These are phyloP conservation scores for Vanessa atalanta DNA, from an alignment of 1,140 invertebrate species.

Conservation along the genomic window DNA sequence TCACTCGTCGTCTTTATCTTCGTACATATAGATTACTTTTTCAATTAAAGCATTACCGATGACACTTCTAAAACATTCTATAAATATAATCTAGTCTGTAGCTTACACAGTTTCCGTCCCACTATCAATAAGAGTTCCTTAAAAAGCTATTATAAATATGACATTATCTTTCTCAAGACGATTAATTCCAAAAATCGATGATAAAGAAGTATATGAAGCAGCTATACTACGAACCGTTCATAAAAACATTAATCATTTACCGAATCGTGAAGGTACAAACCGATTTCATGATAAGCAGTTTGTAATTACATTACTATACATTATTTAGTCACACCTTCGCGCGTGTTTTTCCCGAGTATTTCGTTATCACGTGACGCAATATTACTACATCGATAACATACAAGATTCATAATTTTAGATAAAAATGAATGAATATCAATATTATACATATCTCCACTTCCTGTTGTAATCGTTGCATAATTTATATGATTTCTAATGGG, in stretches of 20 bases:
- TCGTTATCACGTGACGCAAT: slow-evolving; percentile 27
- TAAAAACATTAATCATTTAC: slow-evolving; percentile 1
- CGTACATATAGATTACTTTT: not conserved
- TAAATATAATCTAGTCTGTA: no score
- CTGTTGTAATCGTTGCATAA: slow-evolving; percentile 14
- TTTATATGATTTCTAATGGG: not conserved
- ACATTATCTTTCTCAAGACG: no score
- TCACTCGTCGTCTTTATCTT: not conserved
- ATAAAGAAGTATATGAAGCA: not conserved
- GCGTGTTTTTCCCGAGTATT: slow-evolving; percentile 19
- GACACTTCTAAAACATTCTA: no score
- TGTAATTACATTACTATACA: slow-evolving; percentile 12
- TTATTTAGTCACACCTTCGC: slow-evolving; percentile 21
- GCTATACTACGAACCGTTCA: not conserved
- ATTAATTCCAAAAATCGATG: not conserved
- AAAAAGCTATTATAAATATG: no score
- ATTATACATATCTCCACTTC: slow-evolving; percentile 1
- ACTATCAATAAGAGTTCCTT: no score
- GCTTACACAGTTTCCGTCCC: no score
- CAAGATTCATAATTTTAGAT: slow-evolving; percentile 16
- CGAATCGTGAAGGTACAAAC: not conserved
- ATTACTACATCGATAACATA: slow-evolving; percentile 22
- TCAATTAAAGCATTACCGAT: not conserved
- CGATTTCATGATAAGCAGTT: slow-evolving; percentile 1
- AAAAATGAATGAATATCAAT: slow-evolving; percentile 7